A percentile compares a stretch with the other conserved stretches of the same genome.
Evolutionary conservation across 2,113 vertebrate species (phyloP).

Genomic region (Hipposideros armiger): DNA sequence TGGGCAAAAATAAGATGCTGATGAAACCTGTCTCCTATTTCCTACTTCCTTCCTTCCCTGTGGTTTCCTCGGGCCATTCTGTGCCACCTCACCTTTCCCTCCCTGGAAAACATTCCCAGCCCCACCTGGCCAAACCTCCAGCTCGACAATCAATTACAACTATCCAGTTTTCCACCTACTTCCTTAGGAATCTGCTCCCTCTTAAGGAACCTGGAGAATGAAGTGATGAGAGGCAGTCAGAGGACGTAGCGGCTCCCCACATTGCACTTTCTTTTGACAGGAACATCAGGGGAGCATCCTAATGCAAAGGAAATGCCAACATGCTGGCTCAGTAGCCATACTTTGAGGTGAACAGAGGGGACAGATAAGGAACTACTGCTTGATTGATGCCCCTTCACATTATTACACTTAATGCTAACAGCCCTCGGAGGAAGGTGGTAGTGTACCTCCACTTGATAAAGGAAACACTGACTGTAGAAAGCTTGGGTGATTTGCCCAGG

Average conservation of each 20-base stretch:
- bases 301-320: not conserved
- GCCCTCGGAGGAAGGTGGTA: not conserved
- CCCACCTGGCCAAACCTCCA: not conserved
- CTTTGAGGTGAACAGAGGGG: not conserved
- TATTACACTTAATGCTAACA: not conserved
- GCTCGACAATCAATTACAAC: not conserved
- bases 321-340: not conserved
- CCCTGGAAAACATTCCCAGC: not conserved
- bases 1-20: conserved; percentile 52
- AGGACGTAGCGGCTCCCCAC: not conserved
- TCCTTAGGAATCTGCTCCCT: not conserved
- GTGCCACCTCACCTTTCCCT: not conserved
- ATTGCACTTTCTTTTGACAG: not conserved
- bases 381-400: not conserved
- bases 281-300: not conserved
- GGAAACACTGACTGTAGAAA: not conserved
- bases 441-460: not conserved
- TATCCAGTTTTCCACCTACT: not conserved
- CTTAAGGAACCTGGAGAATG: not conserved
- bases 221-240: not conserved
- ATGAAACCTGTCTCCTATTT: conserved; percentile 36
- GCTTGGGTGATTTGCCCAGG: not conserved
- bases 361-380: not conserved
- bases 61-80: not conserved
- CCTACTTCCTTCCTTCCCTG: not conserved